Evolutionary conservation across 1,140 invertebrate genomes (phyloP), one percentile per base, ranked within the genome.

Genomic region (Microplitis demolitor): DNA sequence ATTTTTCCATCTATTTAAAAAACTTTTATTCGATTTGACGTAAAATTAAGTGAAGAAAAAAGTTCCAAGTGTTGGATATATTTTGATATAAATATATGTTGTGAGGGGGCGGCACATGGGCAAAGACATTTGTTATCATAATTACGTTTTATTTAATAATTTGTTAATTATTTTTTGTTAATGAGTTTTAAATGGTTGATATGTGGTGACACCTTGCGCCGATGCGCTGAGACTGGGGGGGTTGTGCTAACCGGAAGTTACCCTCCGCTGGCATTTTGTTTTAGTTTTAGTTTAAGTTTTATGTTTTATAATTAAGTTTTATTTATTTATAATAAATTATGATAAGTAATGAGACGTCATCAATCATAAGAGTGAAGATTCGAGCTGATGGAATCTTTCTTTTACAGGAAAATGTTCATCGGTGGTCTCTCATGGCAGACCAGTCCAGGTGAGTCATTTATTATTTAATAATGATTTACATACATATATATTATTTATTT

Each of bases 381-480:
- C 31, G 9, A 69, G 5, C 54, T 66, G n/a, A 69, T 69, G 58
- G 37, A 66, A 60, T 67, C 63, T 84, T 92, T 89, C 89, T 90
- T 85, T 94, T 96, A 79, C 91, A 98, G 97, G 90, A 99, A 99
- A 95, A 99, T 99, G 97, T 99, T 99, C 92, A 97, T 99, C 90
- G 98, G 98, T 84, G 98, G 98, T 81, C 92, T 99, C 81, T 98
- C 96, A 90, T 99, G 97, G 97, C 97, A 99, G 91, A 99, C 98
- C 83, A 98, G 97, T 92, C 96, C 97, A 93, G 97, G 96, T 98
- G 92, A 93, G 93, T 72, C 0, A n/a, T 62, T 51, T 50, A 9
- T 64, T 13, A 39, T 24, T 24, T 24, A 24, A 1, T 64, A 64
- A 16, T 24, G 4, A 39, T 64, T 14, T 16, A 39, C 35, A 16